These are phyloP conservation scores for Acleris sparsana DNA, from an alignment of 2,888 invertebrate genomes.

Conservation along the genomic window DNA sequence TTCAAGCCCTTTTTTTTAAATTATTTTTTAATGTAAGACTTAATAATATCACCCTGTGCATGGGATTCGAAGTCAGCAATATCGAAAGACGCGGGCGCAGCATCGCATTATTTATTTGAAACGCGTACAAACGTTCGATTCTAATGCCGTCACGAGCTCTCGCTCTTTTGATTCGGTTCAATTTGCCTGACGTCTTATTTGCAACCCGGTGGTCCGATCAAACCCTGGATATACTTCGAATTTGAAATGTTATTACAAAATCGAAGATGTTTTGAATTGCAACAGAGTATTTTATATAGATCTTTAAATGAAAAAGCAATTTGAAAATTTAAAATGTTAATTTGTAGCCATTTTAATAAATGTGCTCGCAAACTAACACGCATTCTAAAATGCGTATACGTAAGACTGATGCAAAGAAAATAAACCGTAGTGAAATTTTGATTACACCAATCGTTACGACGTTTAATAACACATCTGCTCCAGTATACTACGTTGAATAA, in stretches of 20 bases:
- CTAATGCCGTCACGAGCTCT: conserved; percentile 73
- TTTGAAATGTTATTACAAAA: conserved; percentile 16
- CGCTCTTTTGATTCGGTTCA: conserved; percentile 70
- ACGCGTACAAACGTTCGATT: conserved; percentile 60
- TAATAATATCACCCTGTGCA: conserved; percentile 53
- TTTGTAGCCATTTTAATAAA: neutral
- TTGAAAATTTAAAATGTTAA: neutral
- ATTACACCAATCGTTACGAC: conserved; percentile 36
- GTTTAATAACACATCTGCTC: conserved; percentile 43
- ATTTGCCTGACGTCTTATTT: conserved; percentile 79
- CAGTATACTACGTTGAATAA: conserved; percentile 41
- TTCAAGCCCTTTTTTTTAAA: neutral
- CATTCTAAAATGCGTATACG: conserved; percentile 17
- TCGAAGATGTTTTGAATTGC: conserved; percentile 1
- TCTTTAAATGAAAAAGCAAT: neutral
- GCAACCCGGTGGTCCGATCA: conserved; percentile 72
- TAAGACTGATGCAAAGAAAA: conserved; percentile 23
- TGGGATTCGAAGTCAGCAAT: conserved; percentile 52
- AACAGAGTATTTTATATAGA: neutral
- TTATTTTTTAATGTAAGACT: neutral
- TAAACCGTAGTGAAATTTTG: conserved; percentile 23
- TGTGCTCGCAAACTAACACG: neutral
- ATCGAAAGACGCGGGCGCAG: conserved; percentile 55
- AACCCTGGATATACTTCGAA: conserved; percentile 37
- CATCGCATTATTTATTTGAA: conserved; percentile 74